Evolutionary conservation across 2,888 invertebrate genomes (phyloP).

Genomic region (Andrena minutula): DNA sequence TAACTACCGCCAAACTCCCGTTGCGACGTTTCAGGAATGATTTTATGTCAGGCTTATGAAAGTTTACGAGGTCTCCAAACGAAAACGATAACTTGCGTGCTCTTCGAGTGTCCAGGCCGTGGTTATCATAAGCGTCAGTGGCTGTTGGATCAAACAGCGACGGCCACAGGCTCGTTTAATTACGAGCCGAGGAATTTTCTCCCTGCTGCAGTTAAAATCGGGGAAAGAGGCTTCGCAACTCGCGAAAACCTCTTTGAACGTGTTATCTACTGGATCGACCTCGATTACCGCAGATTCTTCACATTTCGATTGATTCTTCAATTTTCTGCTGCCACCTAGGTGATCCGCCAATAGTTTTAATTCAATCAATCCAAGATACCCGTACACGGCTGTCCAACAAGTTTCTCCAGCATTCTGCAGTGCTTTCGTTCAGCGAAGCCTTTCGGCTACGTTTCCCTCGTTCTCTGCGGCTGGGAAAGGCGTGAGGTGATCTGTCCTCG

Average conservation of each 20-base stretch:
- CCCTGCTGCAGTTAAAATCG: slow-evolving; percentile 52
- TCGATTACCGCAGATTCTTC: neutral
- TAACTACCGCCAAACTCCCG: neutral
- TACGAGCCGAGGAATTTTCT: slow-evolving; percentile 56
- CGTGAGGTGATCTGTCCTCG: slow-evolving; percentile 38
- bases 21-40: slow-evolving; percentile 4
- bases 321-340: neutral
- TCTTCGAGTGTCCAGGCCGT: slow-evolving; percentile 22
- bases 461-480: neutral
- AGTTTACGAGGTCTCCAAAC: slow-evolving; percentile 24
- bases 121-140: slow-evolving; percentile 58
- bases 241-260: too few relatives aligned
- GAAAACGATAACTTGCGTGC: slow-evolving; percentile 9
- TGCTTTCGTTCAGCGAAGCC: neutral
- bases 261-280: too few relatives aligned
- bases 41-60: slow-evolving; percentile 18
- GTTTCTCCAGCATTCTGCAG: neutral
- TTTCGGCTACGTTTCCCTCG: neutral
- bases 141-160: slow-evolving; percentile 68
- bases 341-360: too few relatives aligned
- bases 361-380: too few relatives aligned
- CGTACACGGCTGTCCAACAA: neutral
- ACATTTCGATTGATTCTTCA: neutral
- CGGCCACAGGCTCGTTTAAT: slow-evolving; percentile 68
- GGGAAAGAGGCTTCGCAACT: slow-evolving; percentile 17